Evolutionary conservation across 2,113 vertebrate species (phyloP), one percentile per base, ranked within the genome.

Genomic region (Ptilonorhynchus violaceus): DNA sequence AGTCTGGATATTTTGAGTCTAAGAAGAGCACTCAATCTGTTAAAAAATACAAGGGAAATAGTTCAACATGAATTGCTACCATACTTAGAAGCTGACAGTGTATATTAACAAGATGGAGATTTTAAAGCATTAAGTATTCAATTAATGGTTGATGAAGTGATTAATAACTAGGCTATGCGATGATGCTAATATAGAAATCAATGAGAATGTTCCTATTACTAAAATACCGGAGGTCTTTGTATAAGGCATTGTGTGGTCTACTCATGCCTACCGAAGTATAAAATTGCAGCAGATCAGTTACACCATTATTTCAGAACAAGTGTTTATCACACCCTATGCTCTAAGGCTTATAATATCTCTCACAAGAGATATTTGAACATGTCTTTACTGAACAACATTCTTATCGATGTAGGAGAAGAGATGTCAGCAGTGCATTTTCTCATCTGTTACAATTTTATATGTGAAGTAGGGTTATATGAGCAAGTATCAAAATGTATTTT

Each of bases 1-100:
- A 82, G 93, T 96, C 94, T 96, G 84, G 53, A 28, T 78, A 81
- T 91, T 96, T 78, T 91, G 69, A 89, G 19, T 77, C 68, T 86
- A 95, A 35, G 63, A 93, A 95, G 73, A 67, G 47, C 9, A 5
- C 5, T 92, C 49, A 74, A 78, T 81, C 64, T 84, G 46, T 73
- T 85, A 62, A 95, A 92, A 92, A 88, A 55, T 55, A 77, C 35
- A 81, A 70, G 39, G 28, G 35, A 81, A 86, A 39, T 33, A 81
- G 49, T 95, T 91, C 55, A 81, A 15, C 17, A 59, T 27, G 15
- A 92, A 60, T 52, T 81, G 39, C 33, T 76, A 56, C 46, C 55
- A 37, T 46, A 76, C 10, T 53, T 60, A 44, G 67, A 92, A 93
- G 17, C 22, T 69, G 16, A 69, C 16, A 37, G 5, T 46, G 9